phyloP scores from a whole-genome alignment of 2,113 vertebrate species.

The Lathamus discolor region DNA sequence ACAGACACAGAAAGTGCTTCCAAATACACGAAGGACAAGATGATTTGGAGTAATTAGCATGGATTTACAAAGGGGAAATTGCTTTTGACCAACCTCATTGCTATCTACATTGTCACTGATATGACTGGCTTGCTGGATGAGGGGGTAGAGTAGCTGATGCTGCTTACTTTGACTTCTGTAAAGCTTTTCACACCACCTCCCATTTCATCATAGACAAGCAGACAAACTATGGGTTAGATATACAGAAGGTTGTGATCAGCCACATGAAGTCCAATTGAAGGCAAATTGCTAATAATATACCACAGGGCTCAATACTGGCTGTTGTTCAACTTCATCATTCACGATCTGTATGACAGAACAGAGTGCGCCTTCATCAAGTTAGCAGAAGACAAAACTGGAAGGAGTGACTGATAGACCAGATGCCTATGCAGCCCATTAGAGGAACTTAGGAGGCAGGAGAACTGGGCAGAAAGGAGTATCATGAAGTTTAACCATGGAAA shows the following conservation, averaged over 20 bases:
- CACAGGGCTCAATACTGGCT: background rate
- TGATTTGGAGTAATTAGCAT: background rate
- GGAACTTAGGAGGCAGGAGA: background rate
- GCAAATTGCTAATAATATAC: background rate
- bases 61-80: background rate
- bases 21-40: background rate
- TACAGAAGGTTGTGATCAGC: background rate
- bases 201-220: background rate
- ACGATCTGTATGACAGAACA: background rate
- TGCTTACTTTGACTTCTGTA: background rate
- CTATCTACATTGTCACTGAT: background rate
- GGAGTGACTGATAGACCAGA: background rate
- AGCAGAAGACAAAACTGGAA: background rate
- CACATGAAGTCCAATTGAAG: background rate
- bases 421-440: background rate
- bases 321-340: background rate
- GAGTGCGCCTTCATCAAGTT: background rate
- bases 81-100: background rate
- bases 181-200: background rate
- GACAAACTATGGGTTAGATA: background rate
- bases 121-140: background rate
- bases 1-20: background rate
- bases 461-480: background rate
- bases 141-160: background rate
- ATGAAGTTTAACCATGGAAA: background rate